These are phyloP conservation scores for Nanorana parkeri DNA, from an alignment of 2,113 vertebrate species.

Conservation along the genomic window DNA sequence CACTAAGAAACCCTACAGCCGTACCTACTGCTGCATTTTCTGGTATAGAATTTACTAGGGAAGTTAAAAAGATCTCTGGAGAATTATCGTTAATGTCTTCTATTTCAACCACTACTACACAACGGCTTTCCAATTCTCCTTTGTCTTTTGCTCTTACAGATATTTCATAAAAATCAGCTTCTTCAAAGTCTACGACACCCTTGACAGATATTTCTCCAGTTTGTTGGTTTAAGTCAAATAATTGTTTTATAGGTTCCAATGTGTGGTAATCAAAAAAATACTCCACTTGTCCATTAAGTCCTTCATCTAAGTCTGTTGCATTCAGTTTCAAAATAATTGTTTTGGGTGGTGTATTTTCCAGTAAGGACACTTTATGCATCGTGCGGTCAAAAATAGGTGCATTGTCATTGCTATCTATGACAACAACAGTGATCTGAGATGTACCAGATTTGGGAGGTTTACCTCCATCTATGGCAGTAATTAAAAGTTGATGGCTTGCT, in stretches of 20 bases:
- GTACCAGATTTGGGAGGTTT: constrained; percentile 73
- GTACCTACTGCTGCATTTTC: constrained; percentile 78
- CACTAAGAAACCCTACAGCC: constrained; percentile 79
- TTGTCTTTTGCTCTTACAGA: constrained; percentile 80
- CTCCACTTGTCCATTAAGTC: constrained; percentile 76
- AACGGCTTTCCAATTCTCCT: constrained; percentile 83
- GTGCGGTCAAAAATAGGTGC: constrained; percentile 75
- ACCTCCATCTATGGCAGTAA: constrained; percentile 78
- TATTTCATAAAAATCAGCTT: constrained; percentile 79
- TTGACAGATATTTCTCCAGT: constrained; percentile 78
- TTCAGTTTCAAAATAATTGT: constrained; percentile 73
- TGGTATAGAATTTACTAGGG: constrained; percentile 73
- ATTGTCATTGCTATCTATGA: constrained; percentile 86
- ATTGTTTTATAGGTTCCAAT: constrained; percentile 65
- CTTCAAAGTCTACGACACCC: constrained; percentile 80
- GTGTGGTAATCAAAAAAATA: constrained; percentile 80
- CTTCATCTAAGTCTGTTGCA: constrained; percentile 76
- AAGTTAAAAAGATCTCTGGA: constrained; percentile 75
- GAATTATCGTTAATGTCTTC: constrained; percentile 77
- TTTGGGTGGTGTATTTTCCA: constrained; percentile 70
- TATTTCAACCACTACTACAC: constrained; percentile 75
- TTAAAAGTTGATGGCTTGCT: constrained; percentile 72
- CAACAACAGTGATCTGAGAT: constrained; percentile 72
- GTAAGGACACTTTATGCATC: constrained; percentile 69
- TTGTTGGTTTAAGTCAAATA: constrained; percentile 75